phyloP scores from a whole-genome alignment of 2,797 vertebrate species.

The Lycodopsis pacificus region DNA sequence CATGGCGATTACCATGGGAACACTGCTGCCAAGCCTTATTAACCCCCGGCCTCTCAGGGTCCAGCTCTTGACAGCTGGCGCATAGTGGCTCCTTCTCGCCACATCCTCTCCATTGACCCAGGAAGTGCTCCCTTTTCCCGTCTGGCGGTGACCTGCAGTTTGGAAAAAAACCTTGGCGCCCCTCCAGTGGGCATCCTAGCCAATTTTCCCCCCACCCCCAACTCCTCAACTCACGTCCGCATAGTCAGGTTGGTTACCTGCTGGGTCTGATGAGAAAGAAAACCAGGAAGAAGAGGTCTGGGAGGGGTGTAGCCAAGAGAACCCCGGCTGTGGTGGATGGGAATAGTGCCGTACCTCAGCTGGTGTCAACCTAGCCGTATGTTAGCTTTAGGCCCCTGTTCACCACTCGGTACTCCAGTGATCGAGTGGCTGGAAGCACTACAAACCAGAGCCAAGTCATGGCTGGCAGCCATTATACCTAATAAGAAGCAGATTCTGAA shows the following conservation, averaged over 20 bases:
- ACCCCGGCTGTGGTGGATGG: constrained; percentile 15
- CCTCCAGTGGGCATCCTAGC: constrained; percentile 30
- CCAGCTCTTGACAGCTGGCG: constrained; percentile 68
- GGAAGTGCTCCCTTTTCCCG: constrained; percentile 50
- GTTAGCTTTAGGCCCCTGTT: constrained; percentile 12
- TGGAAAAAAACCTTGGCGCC: constrained; percentile 38
- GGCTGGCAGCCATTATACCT: constrained; percentile 73
- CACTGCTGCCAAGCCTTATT: constrained; percentile 68
- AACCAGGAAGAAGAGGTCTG: constrained; percentile 27
- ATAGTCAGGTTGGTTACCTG: constrained; percentile 24
- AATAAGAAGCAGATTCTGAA: constrained; percentile 78
- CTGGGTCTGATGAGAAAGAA: constrained; percentile 24
- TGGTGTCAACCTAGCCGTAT: constrained; percentile 57
- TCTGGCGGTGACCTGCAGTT: constrained; percentile 39
- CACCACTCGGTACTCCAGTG: constrained; percentile 20
- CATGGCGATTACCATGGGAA: constrained; percentile 63
- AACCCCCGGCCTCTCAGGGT: constrained; percentile 62
- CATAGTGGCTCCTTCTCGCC: constrained; percentile 47
- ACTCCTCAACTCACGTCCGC: constrained; percentile 11
- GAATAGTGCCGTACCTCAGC: constrained; percentile 48
- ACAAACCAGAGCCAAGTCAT: constrained; percentile 58
- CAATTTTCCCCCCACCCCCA: neutral
- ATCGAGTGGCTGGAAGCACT: constrained; percentile 59
- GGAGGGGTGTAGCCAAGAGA: constrained; percentile 9
- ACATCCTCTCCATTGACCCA: constrained; percentile 60